Percentiles rank a stretch among this genome's conserved stretches.
Evolutionary conservation across 2,888 invertebrate species (phyloP).

Genomic region (Dichetophora obliterata): DNA sequence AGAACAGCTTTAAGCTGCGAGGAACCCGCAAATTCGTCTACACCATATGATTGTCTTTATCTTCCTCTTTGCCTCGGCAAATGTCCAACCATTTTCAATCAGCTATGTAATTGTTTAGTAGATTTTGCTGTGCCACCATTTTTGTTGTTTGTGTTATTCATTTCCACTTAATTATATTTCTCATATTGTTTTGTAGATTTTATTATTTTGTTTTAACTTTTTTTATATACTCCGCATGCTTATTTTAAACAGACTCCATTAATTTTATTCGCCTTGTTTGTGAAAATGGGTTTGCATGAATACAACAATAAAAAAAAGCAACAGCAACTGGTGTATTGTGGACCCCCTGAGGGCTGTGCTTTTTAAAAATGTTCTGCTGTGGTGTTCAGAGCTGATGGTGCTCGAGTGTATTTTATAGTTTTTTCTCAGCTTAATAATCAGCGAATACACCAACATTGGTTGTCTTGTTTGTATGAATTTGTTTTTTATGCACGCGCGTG

Average conservation of each 20-base stretch:
- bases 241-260: conserved; percentile 11
- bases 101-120: conserved; percentile 7
- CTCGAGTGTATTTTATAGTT: conserved; percentile 35
- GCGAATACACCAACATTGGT: conserved; percentile 15
- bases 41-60: not conserved
- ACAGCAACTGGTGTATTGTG: conserved; percentile 32
- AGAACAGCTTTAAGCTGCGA: not conserved
- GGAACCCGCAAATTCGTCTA: not conserved
- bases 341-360: conserved; percentile 40
- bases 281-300: conserved; percentile 14
- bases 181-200: not conserved
- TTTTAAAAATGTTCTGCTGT: not conserved
- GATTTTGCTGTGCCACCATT: conserved; percentile 19
- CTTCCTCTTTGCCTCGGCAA: not conserved
- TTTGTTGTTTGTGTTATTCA: conserved; percentile 6
- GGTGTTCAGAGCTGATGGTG: not conserved
- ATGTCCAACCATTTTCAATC: not conserved
- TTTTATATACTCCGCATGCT: not conserved
- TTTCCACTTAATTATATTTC: conserved; percentile 1
- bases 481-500: not conserved
- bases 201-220: not conserved
- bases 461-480: conserved; percentile 15
- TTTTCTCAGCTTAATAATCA: conserved; percentile 30
- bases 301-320: not conserved
- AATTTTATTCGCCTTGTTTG: conserved; percentile 23